Conservation (phyloP, 2,113 vertebrate genomes). For the Neofelis nebulosa region DNA sequence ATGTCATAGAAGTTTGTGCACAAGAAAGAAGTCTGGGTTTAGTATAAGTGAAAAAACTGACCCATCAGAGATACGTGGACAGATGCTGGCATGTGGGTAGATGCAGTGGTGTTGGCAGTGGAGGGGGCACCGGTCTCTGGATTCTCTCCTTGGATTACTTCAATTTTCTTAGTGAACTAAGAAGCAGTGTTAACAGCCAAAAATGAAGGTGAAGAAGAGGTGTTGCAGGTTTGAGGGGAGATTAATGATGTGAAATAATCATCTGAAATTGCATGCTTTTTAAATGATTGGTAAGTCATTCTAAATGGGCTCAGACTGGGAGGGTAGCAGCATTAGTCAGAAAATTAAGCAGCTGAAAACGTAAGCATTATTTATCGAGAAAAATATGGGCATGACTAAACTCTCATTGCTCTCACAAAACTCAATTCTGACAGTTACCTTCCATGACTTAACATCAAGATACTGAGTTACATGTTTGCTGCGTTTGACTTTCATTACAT, state of each 20-base stretch:
- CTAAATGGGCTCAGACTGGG: neutral
- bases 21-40: neutral
- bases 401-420: neutral
- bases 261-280: neutral
- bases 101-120: no score
- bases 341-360: conserved; percentile 40
- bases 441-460: neutral
- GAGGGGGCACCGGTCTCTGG: neutral
- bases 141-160: neutral
- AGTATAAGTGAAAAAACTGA: neutral
- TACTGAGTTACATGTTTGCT: conserved; percentile 33
- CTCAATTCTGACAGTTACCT: neutral
- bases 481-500: conserved; percentile 11
- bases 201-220: neutral
- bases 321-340: neutral
- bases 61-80: no score
- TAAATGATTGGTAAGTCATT: neutral
- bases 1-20: neutral
- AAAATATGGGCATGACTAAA: neutral
- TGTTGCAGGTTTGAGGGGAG: neutral
- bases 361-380: conserved; percentile 28
- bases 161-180: neutral
- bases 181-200: neutral
- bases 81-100: neutral
- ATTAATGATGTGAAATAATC: neutral